These are phyloP conservation scores for Entosphenus tridentatus DNA, from an alignment of 2,113 vertebrate species.

Conservation along the genomic window DNA sequence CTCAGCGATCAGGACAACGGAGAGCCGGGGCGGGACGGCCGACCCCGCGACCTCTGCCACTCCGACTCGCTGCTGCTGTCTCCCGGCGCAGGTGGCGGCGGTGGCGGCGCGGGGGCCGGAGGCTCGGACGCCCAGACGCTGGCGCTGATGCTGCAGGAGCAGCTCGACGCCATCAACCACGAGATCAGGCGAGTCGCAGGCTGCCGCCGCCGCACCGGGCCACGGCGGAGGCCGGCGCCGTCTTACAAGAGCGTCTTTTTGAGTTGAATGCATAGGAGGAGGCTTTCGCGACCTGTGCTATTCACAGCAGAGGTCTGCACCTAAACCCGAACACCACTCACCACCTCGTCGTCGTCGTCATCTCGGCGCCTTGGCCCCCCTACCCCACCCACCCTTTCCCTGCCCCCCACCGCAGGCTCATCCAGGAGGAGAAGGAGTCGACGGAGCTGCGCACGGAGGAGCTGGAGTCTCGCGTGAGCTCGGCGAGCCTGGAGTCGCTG, in stretches of 20 bases:
- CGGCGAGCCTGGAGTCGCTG: conserved; percentile 74
- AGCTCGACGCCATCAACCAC: conserved; percentile 82
- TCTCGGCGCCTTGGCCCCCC: background rate
- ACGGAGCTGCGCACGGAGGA: conserved; percentile 64
- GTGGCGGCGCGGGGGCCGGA: conserved; percentile 14
- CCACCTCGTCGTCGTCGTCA: no score
- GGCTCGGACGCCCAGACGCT: conserved; percentile 81
- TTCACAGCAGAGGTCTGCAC: no score
- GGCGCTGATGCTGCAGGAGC: conserved; percentile 85
- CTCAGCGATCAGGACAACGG: conserved; percentile 27
- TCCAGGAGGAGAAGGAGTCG: conserved; percentile 83
- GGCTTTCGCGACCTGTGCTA: no score
- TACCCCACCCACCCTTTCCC: background rate
- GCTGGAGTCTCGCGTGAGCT: conserved; percentile 62
- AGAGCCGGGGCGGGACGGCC: conserved; percentile 13
- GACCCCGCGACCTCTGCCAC: no score
- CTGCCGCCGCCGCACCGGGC: no score
- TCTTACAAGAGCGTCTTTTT: no score
- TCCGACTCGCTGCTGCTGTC: conserved; percentile 51
- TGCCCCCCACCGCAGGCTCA: conserved; percentile 41
- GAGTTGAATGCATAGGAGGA: no score
- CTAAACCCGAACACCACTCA: no score
- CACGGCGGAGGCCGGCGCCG: no score
- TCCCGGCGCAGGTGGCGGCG: conserved; percentile 26
- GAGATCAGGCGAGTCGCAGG: conserved; percentile 49